Evolutionary conservation across 2,113 vertebrate genomes (phyloP).

Genomic region (Haplotaxodon microlepis): DNA sequence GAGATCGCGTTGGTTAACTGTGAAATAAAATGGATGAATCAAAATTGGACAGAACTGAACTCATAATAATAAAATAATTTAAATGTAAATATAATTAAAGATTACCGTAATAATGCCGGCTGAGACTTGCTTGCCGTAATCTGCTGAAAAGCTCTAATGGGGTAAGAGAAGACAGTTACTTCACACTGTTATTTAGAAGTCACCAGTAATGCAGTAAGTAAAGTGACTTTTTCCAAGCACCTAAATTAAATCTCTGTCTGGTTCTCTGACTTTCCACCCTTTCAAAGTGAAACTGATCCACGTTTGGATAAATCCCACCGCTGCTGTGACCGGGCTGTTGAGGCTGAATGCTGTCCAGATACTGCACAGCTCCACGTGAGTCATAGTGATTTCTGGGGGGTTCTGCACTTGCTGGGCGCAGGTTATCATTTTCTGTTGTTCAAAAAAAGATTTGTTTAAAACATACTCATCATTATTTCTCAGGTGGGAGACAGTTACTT

Average conservation of each 20-base stretch:
- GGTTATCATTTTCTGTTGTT: constrained; percentile 57
- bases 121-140: constrained; percentile 25
- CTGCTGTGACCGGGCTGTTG: neutral
- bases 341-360: neutral
- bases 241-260: constrained; percentile 18
- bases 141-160: constrained; percentile 34
- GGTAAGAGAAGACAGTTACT: neutral
- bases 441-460: neutral
- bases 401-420: neutral
- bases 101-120: constrained; percentile 57
- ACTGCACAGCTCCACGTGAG: neutral
- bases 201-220: neutral
- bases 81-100: neutral
- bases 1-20: constrained; percentile 47
- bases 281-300: neutral
- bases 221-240: neutral
- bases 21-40: neutral
- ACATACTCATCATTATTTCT: neutral
- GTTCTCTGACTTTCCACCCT: neutral
- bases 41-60: neutral
- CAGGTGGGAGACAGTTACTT: neutral
- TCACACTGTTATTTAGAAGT: neutral
- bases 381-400: neutral
- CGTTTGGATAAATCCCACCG: neutral
- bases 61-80: neutral